Evolutionary conservation across 37 sponge, comb jelly and placozoan species (phyloP).

Genomic region (Chondrilla cf. caribensis): DNA sequence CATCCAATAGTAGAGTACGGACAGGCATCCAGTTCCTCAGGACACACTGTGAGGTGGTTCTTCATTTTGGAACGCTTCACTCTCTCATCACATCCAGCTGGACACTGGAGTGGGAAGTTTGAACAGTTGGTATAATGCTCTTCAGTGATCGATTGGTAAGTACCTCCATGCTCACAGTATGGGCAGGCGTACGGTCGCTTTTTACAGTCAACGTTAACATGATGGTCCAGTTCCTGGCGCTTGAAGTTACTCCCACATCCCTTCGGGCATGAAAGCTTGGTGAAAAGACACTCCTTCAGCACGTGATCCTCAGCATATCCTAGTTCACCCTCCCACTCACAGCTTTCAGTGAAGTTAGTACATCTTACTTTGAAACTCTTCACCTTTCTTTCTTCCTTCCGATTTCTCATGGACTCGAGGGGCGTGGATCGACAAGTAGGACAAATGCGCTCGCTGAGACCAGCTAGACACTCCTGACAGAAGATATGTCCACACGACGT

Average conservation of each 20-base stretch:
- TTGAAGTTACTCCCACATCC: not conserved
- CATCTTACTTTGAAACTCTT: conserved; percentile 21
- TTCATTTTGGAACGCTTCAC: conserved; percentile 26
- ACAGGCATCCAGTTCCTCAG: conserved; percentile 28
- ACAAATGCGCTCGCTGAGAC: not conserved
- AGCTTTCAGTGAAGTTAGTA: conserved; percentile 1
- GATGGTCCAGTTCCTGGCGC: not conserved
- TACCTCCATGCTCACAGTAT: not conserved
- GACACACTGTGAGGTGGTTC: conserved; percentile 10
- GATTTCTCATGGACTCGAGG: not conserved
- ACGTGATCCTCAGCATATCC: not conserved
- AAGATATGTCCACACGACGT: conserved; percentile 17
- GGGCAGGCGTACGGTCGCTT: not conserved
- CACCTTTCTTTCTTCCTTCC: not conserved
- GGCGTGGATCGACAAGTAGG: not conserved
- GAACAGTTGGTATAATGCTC: conserved; percentile 3
- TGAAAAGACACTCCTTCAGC: not conserved
- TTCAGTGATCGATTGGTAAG: not conserved
- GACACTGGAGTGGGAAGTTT: conserved; percentile 32
- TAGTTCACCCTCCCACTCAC: conserved; percentile 37
- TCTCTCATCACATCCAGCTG: conserved; percentile 6
- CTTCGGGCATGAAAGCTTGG: not conserved
- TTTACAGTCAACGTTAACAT: not conserved
- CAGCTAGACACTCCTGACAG: not conserved
- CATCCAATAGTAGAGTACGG: conserved; percentile 47